A percentile compares a stretch with the other conserved stretches of the same genome.
These are phyloP conservation scores for Mus spicilegus DNA, from an alignment of 2,113 vertebrate genomes.

Conservation along the genomic window DNA sequence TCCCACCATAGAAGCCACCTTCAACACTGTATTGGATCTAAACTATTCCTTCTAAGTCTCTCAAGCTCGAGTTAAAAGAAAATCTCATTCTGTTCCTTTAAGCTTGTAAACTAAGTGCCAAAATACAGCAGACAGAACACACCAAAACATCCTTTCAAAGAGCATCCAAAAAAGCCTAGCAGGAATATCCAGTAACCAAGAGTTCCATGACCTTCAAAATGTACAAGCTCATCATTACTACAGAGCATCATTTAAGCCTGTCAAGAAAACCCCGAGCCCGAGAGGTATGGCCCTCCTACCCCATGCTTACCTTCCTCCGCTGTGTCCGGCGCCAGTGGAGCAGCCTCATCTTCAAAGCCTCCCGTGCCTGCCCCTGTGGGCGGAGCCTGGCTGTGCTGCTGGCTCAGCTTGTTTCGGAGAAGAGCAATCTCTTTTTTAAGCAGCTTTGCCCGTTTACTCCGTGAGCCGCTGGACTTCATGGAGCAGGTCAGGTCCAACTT, in stretches of 20 bases:
- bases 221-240: too few relatives aligned
- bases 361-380: conserved; percentile 83
- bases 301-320: conserved; percentile 89
- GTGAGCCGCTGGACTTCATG: conserved; percentile 97
- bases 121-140: accelerated
- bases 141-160: neutral
- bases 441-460: conserved; percentile 96
- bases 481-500: conserved; percentile 95
- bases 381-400: conserved; percentile 88
- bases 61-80: neutral
- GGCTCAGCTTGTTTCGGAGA: conserved; percentile 92
- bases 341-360: conserved; percentile 87
- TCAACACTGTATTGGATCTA: accelerated
- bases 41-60: neutral
- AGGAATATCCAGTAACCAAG: too few relatives aligned
- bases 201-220: neutral
- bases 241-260: neutral
- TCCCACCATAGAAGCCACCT: neutral
- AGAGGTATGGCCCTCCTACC: neutral
- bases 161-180: accelerated
- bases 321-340: conserved; percentile 82
- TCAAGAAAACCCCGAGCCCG: neutral
- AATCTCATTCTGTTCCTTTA: neutral
- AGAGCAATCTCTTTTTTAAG: conserved; percentile 95
- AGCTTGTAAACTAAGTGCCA: too few relatives aligned